Conservation (phyloP, 2,888 invertebrate species). For the Heliconius sara region DNA sequence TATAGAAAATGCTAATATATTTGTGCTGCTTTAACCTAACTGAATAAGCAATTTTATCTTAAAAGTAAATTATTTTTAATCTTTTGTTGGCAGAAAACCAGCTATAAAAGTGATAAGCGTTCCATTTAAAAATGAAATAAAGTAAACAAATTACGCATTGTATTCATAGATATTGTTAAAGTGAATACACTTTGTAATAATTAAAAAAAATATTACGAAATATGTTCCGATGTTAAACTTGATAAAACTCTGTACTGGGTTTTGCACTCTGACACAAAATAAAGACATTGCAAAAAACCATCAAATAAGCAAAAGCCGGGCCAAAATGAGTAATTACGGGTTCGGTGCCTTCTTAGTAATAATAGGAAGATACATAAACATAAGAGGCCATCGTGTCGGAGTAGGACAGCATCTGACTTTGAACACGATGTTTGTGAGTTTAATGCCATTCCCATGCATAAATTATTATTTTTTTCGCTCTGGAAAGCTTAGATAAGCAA, state of each 20-base stretch:
- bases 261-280: background rate
- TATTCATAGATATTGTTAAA: background rate
- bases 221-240: too few relatives aligned
- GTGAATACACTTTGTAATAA: too few relatives aligned
- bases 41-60: background rate
- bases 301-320: too few relatives aligned
- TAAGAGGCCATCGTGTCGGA: background rate
- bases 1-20: background rate
- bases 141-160: background rate
- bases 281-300: too few relatives aligned
- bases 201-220: too few relatives aligned
- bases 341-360: background rate
- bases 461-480: background rate
- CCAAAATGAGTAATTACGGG: background rate
- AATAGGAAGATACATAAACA: background rate
- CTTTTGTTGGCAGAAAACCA: conserved; percentile 3
- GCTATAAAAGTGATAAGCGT: background rate
- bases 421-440: background rate
- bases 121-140: background rate
- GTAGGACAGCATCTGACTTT: background rate
- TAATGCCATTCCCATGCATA: background rate
- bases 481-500: too few relatives aligned
- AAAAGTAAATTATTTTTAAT: background rate
- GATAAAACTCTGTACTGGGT: too few relatives aligned
- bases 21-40: background rate